Percentiles rank a stretch among this genome's conserved stretches.
Conservation (phyloP, 2,113 vertebrate species). For the Scomber scombrus region DNA sequence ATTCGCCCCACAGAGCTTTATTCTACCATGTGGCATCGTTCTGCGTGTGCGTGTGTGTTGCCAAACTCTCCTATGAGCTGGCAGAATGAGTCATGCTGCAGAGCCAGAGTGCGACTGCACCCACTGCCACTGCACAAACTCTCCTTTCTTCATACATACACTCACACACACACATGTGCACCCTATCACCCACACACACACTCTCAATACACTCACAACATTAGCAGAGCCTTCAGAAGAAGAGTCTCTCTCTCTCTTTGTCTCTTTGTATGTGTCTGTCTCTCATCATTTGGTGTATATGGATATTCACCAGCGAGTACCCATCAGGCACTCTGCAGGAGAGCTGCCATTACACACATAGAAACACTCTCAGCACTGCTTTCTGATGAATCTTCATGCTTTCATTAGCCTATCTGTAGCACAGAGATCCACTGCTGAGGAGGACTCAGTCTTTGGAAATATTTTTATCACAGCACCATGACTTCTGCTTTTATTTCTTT, state of each 20-base stretch:
- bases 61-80: conserved; percentile 54
- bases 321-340: conserved; percentile 4
- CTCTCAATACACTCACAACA: background rate
- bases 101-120: conserved; percentile 65
- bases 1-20: conserved; percentile 9
- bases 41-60: conserved; percentile 25
- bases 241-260: background rate
- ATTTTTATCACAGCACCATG: too few relatives aligned
- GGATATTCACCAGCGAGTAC: background rate
- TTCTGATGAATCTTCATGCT: conserved; percentile 12
- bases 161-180: background rate
- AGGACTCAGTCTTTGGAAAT: background rate
- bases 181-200: background rate
- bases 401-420: background rate
- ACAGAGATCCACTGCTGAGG: background rate
- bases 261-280: background rate
- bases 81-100: conserved; percentile 81
- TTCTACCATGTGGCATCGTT: conserved; percentile 28
- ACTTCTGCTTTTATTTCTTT: background rate
- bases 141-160: conserved; percentile 19
- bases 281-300: conserved; percentile 3
- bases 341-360: conserved; percentile 5
- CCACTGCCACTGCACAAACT: conserved; percentile 41
- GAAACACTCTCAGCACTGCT: background rate
- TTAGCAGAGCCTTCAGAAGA: background rate